Base-by-base conservation (phyloP, 2,888 invertebrate species). In the Drosophila paucipuncta region DNA sequence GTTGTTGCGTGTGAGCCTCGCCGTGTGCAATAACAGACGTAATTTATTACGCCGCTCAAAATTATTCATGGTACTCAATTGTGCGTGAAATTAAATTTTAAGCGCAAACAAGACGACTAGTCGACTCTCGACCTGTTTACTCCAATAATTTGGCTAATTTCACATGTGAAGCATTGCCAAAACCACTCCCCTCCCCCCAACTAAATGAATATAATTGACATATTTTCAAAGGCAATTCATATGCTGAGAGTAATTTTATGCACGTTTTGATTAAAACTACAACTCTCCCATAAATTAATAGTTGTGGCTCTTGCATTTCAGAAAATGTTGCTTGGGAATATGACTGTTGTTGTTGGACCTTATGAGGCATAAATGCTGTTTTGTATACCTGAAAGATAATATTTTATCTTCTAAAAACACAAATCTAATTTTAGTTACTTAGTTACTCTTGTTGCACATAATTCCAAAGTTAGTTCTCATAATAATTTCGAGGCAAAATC, bases 31-130 rank as follows among this genome's bases (percentile, higher is more conserved):
- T 86, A 83, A 91, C 82, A 76, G 77, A 80, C 83, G 89, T 91
- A 91, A 91, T 91, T 91, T 91, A 91, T 91, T 89, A 88, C 91
- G 73, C 77, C 82, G 79, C 76, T 82, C 85, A 80, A 83, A 91
- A 91, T 91, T 91, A 88, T 90, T 90, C 90, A 88, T 83, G 86
- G 71, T 74, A 83, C 85, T 85, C 90, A 91, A 91, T 91, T 91
- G 90, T 90, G 90, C 85, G 83, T 91, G 86, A 91, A 91, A 91
- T 91, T 91, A 91, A 91, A 91, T 91, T 91, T 91, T 82, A 89
- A 91, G 82, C 90, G 91, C 83, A 88, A 91, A 86, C 90, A 91
- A 80, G 84, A 71, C 73, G 85, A 80, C 31, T 50, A 28, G 50
- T 31, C 52, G 52, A 31, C 52, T 30, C 30, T 41, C 30, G 41